Percentiles rank a stretch among this genome's conserved stretches.
Evolutionary conservation across 2,888 invertebrate genomes (phyloP).

Genomic region (Cryptocephalus moraei): DNA sequence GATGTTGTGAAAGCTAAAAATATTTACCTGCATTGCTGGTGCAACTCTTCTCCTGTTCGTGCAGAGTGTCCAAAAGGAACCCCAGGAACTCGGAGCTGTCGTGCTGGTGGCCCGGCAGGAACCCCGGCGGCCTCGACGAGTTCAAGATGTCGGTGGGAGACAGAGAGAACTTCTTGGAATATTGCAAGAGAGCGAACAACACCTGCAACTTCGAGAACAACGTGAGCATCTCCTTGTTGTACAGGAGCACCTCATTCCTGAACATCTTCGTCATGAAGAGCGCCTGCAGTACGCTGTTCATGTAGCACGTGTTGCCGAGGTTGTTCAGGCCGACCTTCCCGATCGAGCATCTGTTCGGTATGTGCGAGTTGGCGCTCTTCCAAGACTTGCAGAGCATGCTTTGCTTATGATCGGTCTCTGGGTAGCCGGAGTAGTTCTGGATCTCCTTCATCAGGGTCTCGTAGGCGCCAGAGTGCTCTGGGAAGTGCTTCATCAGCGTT

Average conservation of each 20-base stretch:
- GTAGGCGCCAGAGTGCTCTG: conserved; percentile 27
- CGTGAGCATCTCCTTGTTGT: conserved; percentile 46
- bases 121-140: conserved; percentile 66
- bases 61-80: conserved; percentile 59
- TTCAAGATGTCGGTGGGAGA: conserved; percentile 63
- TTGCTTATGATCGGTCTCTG: conserved; percentile 25
- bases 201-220: conserved; percentile 54
- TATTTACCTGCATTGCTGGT: not conserved
- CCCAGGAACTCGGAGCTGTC: conserved; percentile 83
- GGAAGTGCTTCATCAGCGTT: conserved; percentile 43
- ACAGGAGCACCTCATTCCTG: conserved; percentile 53
- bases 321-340: conserved; percentile 68
- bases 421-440: conserved; percentile 23
- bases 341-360: conserved; percentile 23
- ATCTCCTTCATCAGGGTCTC: conserved; percentile 30
- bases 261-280: conserved; percentile 74
- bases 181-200: conserved; percentile 62
- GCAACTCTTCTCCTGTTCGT: conserved; percentile 54
- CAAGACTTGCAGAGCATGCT: conserved; percentile 34
- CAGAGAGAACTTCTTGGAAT: conserved; percentile 54
- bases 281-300: conserved; percentile 81
- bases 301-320: conserved; percentile 81
- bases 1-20: too few relatives aligned
- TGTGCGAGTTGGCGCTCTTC: conserved; percentile 24
- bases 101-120: conserved; percentile 68